A percentile compares a stretch with the other conserved stretches of the same genome.
phyloP scores from a whole-genome alignment of 2,113 vertebrate genomes.

The Thymallus thymallus region DNA sequence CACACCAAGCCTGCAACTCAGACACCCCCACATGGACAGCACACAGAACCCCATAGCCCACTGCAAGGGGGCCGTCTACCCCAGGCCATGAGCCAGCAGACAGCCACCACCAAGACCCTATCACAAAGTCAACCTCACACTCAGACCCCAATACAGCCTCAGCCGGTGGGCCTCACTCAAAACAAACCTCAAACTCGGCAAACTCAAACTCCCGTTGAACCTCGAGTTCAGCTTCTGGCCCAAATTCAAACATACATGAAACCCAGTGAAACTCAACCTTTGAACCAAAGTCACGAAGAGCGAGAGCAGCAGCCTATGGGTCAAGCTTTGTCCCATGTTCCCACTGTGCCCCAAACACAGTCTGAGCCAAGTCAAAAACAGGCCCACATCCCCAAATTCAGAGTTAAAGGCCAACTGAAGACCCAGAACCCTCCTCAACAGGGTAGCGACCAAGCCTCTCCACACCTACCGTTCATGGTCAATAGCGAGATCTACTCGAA shows the following conservation, averaged over 20 bases:
- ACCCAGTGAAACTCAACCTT: background rate
- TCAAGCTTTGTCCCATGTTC: background rate
- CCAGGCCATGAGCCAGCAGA: slow-evolving; percentile 4
- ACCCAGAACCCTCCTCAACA: slow-evolving; percentile 2
- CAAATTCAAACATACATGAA: background rate
- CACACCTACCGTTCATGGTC: slow-evolving; percentile 23
- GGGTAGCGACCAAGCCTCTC: slow-evolving; percentile 12
- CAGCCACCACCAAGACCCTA: slow-evolving; percentile 4
- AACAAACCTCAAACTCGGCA: background rate
- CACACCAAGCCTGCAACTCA: background rate
- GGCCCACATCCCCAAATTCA: background rate
- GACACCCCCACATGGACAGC: background rate
- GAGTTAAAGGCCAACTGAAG: background rate
- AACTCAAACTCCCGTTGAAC: background rate
- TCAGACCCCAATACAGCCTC: background rate
- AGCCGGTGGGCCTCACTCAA: background rate
- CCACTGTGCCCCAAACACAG: background rate
- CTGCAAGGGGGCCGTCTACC: background rate
- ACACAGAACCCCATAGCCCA: slow-evolving; percentile 7
- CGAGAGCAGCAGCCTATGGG: background rate
- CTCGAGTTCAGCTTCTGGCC: background rate
- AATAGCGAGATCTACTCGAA: slow-evolving; percentile 52
- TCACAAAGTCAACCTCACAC: background rate
- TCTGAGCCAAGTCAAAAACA: background rate
- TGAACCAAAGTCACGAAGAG: background rate